A percentile compares a stretch with the other conserved stretches of the same genome.
Conservation (phyloP, 2,113 vertebrate species). For the Prolemur simus region DNA sequence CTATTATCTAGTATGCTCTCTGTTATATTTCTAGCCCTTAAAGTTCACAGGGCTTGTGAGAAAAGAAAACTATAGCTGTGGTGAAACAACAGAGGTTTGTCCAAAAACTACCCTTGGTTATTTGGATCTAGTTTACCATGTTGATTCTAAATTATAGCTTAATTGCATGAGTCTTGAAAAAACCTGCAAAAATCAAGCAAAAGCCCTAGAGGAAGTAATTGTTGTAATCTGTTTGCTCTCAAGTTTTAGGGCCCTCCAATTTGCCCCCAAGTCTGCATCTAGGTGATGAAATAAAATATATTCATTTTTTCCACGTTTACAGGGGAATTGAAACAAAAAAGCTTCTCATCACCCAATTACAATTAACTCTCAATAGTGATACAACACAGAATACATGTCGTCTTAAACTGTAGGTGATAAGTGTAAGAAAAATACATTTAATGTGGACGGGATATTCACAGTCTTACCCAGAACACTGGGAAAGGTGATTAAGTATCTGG, state of each 20-base stretch:
- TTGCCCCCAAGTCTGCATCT: neutral
- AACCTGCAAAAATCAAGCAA: conserved; percentile 49
- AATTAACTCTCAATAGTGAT: neutral
- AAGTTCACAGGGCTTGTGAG: conserved; percentile 83
- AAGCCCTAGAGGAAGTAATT: conserved; percentile 27
- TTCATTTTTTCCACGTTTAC: neutral
- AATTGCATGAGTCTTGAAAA: conserved; percentile 56
- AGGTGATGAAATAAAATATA: conserved; percentile 26
- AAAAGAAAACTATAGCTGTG: conserved; percentile 79
- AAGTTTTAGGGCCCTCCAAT: conserved; percentile 54
- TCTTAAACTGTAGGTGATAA: conserved; percentile 33
- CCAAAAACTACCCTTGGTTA: conserved; percentile 73
- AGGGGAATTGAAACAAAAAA: neutral
- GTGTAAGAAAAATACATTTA: conserved; percentile 59
- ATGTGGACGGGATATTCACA: conserved; percentile 54
- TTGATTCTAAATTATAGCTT: conserved; percentile 62
- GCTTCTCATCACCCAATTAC: neutral
- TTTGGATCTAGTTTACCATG: conserved; percentile 63
- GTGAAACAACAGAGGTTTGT: conserved; percentile 83
- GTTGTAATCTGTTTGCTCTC: conserved; percentile 51
- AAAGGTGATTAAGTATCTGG: neutral
- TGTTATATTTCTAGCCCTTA: conserved; percentile 84
- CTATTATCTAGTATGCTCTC: conserved; percentile 82
- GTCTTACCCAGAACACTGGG: neutral
- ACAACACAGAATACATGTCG: neutral